A percentile compares a stretch with the other conserved stretches of the same genome.
These are phyloP conservation scores for Dione vanillae DNA, from an alignment of 2,888 invertebrate species.

Conservation along the genomic window DNA sequence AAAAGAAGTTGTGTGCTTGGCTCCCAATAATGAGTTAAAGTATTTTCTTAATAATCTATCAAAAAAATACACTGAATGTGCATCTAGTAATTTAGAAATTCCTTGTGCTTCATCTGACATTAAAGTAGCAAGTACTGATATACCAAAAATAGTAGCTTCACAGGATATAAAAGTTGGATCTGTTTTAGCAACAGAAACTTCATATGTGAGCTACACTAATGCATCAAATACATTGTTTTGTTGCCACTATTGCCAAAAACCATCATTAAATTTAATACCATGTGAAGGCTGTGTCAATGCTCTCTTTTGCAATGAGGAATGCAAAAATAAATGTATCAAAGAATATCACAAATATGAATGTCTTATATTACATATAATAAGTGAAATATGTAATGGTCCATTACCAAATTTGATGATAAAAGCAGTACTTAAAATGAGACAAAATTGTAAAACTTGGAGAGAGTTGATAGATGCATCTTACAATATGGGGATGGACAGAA, in stretches of 20 bases:
- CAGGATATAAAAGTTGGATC: conserved; percentile 52
- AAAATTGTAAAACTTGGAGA: conserved; percentile 46
- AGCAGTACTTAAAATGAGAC: conserved; percentile 49
- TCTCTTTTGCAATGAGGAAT: conserved; percentile 51
- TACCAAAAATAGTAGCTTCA: conserved; percentile 50
- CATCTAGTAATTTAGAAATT: conserved; percentile 45
- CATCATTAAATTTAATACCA: conserved; percentile 50
- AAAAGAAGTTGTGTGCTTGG: conserved; percentile 24
- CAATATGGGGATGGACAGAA: conserved; percentile 42
- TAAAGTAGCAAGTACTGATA: conserved; percentile 28
- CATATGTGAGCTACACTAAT: conserved; percentile 46
- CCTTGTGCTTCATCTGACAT: conserved; percentile 50
- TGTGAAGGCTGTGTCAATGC: conserved; percentile 51
- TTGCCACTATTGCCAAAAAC: conserved; percentile 53
- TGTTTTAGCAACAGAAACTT: conserved; percentile 50
- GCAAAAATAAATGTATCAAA: conserved; percentile 44
- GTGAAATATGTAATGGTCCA: conserved; percentile 18
- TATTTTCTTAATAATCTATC: conserved; percentile 5
- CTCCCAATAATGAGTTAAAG: conserved; percentile 7
- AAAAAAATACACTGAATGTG: background rate
- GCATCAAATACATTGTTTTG: conserved; percentile 23
- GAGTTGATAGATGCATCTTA: conserved; percentile 47
- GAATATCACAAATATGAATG: conserved; percentile 53
- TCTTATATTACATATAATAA: conserved; percentile 42
- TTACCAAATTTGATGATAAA: conserved; percentile 42